These are phyloP conservation scores for Hozukius guyotensis DNA, from an alignment of 2,797 vertebrate genomes.

Conservation along the genomic window DNA sequence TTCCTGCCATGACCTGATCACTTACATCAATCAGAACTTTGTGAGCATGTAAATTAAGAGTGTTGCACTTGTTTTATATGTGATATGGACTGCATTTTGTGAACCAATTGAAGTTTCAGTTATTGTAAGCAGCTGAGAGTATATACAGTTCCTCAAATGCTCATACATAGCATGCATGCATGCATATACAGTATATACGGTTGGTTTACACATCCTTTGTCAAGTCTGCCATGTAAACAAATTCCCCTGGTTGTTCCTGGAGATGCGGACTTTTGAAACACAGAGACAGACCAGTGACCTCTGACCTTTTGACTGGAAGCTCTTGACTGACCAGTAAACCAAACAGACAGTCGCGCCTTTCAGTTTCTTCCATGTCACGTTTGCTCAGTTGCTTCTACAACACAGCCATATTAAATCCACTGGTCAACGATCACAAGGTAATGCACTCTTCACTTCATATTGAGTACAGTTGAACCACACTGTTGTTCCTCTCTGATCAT, in stretches of 20 bases:
- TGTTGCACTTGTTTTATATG: background rate
- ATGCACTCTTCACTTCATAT: conserved; percentile 3
- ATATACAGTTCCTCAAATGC: background rate
- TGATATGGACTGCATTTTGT: background rate
- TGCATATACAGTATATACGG: background rate
- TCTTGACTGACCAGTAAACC: conserved; percentile 26
- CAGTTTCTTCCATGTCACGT: conserved; percentile 1
- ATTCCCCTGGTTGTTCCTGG: conserved; percentile 1
- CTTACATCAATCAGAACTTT: background rate
- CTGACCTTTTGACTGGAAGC: conserved; percentile 30
- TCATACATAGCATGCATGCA: background rate
- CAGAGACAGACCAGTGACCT: conserved; percentile 48
- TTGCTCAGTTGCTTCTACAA: background rate
- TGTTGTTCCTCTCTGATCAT: conserved; percentile 10
- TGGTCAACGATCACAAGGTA: conserved; percentile 23
- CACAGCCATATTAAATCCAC: background rate
- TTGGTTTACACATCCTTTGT: background rate
- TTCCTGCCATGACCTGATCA: background rate
- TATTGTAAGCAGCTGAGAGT: background rate
- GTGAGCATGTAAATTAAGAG: background rate
- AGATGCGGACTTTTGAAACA: conserved; percentile 26
- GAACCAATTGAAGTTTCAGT: background rate
- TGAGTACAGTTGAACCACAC: conserved; percentile 25
- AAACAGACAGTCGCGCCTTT: background rate
- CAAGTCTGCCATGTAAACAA: background rate